Evolutionary conservation across 1,140 invertebrate species (phyloP), one percentile per base, ranked within the genome.

Genomic region (Papilio machaon): DNA sequence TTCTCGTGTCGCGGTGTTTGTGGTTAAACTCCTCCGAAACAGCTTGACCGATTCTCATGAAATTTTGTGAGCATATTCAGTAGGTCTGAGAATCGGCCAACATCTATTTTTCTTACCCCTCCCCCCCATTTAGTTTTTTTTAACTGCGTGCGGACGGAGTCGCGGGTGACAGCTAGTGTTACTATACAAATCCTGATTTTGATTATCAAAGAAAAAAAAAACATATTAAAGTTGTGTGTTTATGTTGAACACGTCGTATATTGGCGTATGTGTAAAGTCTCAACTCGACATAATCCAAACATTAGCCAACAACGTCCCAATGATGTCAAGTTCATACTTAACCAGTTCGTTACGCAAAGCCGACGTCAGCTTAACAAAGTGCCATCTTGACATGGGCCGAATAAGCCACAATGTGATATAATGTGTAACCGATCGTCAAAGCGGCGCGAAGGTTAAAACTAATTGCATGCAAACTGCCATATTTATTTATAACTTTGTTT

Each of bases 241-340:
- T 58, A 67, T 67, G 11, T 67, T 15, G 0, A 30, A 3, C 10
- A 2, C 23, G 15, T 54, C 52, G 23, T 19, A 60, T 19, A 67
- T 67, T 4, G 23, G 30, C 19, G 58, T 70, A 35, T 70, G 64
- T 15, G 30, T 3, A 60, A 5, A 35, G 64, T 35, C 30, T 70
- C 30, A 35, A 13, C 60, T 23, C 9, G 4, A 23, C 58, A 70
- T 58, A 38, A 67, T 35, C 64, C 13, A 70, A 70, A 70, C 64
- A 70, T 70, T 70, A 30, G 64, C 64, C 30, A 70, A 70, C 30
- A 70, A 13, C 64, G 11, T 70, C 30, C 64, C 64, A 70, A 70
- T 70, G 64, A 70, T 70, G 64, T 70, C 64, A 70, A 70, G 64
- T 70, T 70, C 64, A 70, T 23, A 70, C 64, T 70, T 70, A 70